These are phyloP conservation scores for Gambusia affinis DNA, from an alignment of 2,113 vertebrate genomes.

Conservation along the genomic window DNA sequence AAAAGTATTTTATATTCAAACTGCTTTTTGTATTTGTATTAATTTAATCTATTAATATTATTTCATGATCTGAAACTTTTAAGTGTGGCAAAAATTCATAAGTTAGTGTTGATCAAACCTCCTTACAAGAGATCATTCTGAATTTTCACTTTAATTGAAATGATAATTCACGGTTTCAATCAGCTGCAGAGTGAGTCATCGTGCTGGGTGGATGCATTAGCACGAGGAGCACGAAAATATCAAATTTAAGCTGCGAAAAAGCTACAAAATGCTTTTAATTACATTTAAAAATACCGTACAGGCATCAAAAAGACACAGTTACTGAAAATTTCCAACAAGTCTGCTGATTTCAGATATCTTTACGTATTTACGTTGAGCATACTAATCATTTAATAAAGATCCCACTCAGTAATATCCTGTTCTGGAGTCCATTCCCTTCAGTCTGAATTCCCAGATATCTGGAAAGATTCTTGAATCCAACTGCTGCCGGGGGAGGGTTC, in stretches of 20 bases:
- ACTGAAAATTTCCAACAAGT: background rate
- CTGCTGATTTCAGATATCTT: background rate
- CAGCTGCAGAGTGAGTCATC: background rate
- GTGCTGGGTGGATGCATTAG: background rate
- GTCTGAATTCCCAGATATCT: background rate
- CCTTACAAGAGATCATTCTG: background rate
- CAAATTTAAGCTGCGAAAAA: background rate
- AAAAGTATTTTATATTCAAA: too few species aligned
- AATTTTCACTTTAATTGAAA: background rate
- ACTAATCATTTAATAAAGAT: slow-evolving; percentile 19
- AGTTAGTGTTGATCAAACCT: background rate
- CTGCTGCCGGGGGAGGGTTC: background rate
- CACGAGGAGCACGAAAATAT: background rate
- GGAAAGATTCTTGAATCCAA: slow-evolving; percentile 18
- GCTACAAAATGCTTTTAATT: background rate
- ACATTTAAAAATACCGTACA: background rate
- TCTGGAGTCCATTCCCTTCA: background rate
- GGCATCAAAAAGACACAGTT: background rate
- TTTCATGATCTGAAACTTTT: too few species aligned
- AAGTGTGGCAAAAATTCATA: too few species aligned
- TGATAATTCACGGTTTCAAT: background rate
- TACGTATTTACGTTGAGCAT: slow-evolving; percentile 1
- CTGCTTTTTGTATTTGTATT: too few species aligned
- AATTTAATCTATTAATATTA: too few species aligned
- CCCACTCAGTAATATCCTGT: background rate